Evolutionary conservation across 1,140 invertebrate genomes (phyloP).

Genomic region (Hesperophylax magnus): DNA sequence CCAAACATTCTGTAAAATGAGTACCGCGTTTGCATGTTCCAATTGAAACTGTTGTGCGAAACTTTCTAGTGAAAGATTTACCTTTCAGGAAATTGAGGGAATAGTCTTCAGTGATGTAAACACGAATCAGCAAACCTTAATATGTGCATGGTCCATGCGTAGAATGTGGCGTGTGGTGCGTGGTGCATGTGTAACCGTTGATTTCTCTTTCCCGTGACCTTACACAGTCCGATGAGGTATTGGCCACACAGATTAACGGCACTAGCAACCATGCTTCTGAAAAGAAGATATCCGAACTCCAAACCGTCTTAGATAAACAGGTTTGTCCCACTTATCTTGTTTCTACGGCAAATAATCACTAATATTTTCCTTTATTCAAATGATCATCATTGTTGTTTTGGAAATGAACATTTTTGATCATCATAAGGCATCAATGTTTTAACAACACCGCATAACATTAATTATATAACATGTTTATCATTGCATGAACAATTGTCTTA

Average conservation of each 20-base stretch:
- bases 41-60: too few species aligned
- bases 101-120: too few species aligned
- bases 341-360: not conserved
- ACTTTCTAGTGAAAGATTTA: too few species aligned
- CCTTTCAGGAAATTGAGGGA: too few species aligned
- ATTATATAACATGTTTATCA: constrained; percentile 10
- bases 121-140: constrained; percentile 12
- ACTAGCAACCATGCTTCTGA: constrained; percentile 51
- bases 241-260: constrained; percentile 52
- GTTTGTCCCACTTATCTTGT: constrained; percentile 70
- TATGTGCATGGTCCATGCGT: not conserved
- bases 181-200: constrained; percentile 52
- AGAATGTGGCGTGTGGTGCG: constrained; percentile 45
- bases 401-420: not conserved
- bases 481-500: too few species aligned
- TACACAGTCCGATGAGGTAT: constrained; percentile 62
- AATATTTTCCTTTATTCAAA: constrained; percentile 23
- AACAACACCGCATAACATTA: not conserved
- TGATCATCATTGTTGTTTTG: constrained; percentile 21
- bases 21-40: too few species aligned
- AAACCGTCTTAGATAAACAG: constrained; percentile 93
- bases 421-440: not conserved
- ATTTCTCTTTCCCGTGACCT: constrained; percentile 61
- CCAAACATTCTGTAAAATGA: too few species aligned
- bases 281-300: constrained; percentile 78